Conservation (phyloP, 2,888 invertebrate species). For the Eupelmus urozonus region DNA sequence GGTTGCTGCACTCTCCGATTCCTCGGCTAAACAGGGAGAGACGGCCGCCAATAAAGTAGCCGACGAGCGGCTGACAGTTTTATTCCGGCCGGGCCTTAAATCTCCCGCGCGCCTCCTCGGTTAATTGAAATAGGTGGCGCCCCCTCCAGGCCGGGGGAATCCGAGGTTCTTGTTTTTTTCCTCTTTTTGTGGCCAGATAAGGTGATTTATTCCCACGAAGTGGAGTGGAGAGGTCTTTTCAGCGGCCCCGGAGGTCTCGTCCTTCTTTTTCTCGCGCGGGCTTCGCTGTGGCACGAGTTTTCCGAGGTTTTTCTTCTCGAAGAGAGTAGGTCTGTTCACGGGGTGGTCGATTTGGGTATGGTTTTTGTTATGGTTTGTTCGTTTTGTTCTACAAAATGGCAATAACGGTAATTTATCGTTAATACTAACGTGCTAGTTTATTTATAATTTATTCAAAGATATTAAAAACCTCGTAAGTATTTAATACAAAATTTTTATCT, state of each 20-base stretch:
- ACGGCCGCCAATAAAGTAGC: slow-evolving; percentile 4
- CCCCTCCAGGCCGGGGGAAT: background rate
- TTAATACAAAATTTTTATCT: no score
- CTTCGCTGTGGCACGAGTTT: no score
- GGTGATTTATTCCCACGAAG: slow-evolving; percentile 52
- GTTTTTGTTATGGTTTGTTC: background rate
- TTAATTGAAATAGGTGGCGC: slow-evolving; percentile 46
- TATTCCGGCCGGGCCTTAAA: slow-evolving; percentile 35
- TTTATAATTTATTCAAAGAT: no score
- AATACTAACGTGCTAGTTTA: no score
- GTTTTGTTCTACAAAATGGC: no score
- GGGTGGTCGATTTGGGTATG: background rate
- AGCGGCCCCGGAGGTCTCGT: background rate
- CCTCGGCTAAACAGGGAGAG: background rate
- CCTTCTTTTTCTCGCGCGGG: no score
- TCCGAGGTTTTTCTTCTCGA: background rate
- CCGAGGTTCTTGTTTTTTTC: background rate
- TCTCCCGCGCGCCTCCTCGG: slow-evolving; percentile 21
- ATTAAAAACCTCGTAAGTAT: no score
- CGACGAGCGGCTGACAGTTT: slow-evolving; percentile 36
- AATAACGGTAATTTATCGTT: no score
- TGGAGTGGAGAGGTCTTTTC: no score
- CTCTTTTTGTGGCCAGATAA: slow-evolving; percentile 8
- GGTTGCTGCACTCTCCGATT: background rate
- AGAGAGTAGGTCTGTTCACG: background rate